These are phyloP conservation scores for Terrapene triunguis DNA, from an alignment of 2,113 vertebrate species.

Conservation along the genomic window DNA sequence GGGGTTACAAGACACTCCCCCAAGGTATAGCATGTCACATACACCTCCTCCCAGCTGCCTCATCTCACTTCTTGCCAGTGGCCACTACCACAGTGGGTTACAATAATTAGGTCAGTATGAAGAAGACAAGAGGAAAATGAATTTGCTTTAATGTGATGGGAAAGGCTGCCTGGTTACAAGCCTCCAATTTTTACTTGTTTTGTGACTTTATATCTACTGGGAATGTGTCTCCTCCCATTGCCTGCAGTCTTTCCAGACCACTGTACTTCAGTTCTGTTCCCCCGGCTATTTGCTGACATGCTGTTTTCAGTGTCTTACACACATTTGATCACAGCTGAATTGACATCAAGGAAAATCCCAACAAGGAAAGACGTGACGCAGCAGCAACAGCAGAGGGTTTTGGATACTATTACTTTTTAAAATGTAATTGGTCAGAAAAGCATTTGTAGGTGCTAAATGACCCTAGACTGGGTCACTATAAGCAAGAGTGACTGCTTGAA, in stretches of 20 bases:
- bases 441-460: background rate
- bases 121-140: background rate
- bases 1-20: too few relatives aligned
- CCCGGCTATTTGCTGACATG: background rate
- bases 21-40: too few relatives aligned
- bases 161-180: background rate
- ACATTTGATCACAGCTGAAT: background rate
- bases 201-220: background rate
- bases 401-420: background rate
- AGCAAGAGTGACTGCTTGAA: background rate
- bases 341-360: background rate
- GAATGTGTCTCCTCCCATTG: background rate
- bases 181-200: background rate
- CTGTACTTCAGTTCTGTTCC: background rate
- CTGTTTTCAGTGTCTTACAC: background rate
- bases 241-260: background rate
- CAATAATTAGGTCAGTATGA: background rate
- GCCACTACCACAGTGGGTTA: background rate
- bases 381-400: background rate
- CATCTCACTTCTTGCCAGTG: background rate
- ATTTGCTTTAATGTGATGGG: background rate
- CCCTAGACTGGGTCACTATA: background rate
- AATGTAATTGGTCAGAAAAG: background rate
- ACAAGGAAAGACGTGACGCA: background rate
- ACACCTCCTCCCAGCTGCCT: background rate